A percentile compares a stretch with the other conserved stretches of the same genome.
These are phyloP conservation scores for Gonioctena quinquepunctata DNA, from an alignment of 1,140 invertebrate genomes.

Conservation along the genomic window DNA sequence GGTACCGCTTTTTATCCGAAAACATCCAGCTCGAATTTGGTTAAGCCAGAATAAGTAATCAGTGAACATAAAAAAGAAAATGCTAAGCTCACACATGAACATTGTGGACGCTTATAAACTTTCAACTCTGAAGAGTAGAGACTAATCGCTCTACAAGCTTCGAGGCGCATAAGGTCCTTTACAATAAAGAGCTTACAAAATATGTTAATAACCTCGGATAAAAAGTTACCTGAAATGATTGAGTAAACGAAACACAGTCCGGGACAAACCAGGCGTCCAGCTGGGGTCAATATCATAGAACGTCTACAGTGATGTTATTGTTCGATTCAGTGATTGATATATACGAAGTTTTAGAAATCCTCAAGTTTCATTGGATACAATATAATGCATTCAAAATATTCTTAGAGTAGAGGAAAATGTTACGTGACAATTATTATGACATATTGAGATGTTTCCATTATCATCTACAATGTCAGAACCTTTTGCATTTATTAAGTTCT, in stretches of 20 bases:
- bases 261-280: neutral
- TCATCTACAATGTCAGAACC: no score
- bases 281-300: neutral
- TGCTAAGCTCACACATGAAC: neutral
- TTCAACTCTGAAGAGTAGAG: neutral
- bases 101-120: neutral
- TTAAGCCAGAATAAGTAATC: neutral
- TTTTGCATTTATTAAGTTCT: no score
- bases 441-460: no score
- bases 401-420: no score
- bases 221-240: constrained; percentile 14
- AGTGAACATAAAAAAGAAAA: neutral
- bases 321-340: no score
- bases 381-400: no score
- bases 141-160: neutral
- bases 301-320: neutral
- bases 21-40: neutral
- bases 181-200: constrained; percentile 36
- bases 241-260: neutral
- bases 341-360: no score
- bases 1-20: neutral
- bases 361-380: no score
- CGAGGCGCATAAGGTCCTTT: neutral
- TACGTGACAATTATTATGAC: no score
- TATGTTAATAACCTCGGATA: constrained; percentile 33